A percentile compares a stretch with the other conserved stretches of the same genome.
Conservation (phyloP, 2,113 vertebrate species). For the Eulemur macaco region DNA sequence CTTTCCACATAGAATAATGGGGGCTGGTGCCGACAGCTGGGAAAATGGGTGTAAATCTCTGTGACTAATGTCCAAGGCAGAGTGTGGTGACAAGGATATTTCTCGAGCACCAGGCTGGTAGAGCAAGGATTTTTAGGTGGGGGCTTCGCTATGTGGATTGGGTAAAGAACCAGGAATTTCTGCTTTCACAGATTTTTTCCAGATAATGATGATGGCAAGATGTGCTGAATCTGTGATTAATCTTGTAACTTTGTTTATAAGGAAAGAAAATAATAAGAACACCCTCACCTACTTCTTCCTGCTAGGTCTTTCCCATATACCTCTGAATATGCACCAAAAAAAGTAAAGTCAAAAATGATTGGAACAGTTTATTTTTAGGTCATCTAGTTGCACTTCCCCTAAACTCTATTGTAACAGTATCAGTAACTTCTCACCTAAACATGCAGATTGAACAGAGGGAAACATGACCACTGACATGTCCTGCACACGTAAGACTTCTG, state of each 20-base stretch:
- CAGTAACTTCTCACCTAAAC: too few relatives aligned
- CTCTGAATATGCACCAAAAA: not conserved
- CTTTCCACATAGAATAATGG: not conserved
- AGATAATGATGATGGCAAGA: not conserved
- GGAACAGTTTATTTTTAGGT: not conserved
- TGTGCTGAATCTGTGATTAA: not conserved
- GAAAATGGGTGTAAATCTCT: not conserved
- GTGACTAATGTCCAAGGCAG: not conserved
- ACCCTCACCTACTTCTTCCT: not conserved
- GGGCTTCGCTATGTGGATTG: too few relatives aligned
- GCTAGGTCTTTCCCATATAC: rapidly evolving
- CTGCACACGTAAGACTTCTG: rapidly evolving
- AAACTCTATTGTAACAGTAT: rapidly evolving
- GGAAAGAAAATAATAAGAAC: not conserved
- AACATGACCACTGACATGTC: rapidly evolving
- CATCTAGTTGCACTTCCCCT: rapidly evolving
- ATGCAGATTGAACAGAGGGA: rapidly evolving
- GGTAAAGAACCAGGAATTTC: not conserved
- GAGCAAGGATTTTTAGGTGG: too few relatives aligned
- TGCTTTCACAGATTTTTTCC: not conserved
- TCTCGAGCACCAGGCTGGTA: not conserved
- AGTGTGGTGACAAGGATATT: rapidly evolving
- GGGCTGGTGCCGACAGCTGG: rapidly evolving
- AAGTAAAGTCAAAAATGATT: rapidly evolving
- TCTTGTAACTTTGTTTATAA: not conserved